Conservation (phyloP, 1,140 invertebrate genomes). For the Phymorhynchus buccinoides region DNA sequence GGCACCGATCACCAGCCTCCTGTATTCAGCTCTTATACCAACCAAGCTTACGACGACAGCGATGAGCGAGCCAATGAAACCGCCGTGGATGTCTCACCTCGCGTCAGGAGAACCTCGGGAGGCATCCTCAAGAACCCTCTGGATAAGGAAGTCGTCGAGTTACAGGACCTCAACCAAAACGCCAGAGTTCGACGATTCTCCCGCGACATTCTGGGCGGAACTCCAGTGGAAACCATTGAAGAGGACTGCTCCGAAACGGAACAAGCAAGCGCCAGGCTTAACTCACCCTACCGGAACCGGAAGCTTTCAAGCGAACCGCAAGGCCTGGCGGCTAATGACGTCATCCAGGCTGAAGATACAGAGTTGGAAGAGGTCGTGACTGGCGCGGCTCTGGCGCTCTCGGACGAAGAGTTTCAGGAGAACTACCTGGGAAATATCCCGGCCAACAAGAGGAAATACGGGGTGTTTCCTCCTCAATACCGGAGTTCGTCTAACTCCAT, state of each 20-base stretch:
- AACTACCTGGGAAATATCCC: slow-evolving; percentile 45
- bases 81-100: background rate
- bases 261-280: background rate
- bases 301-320: background rate
- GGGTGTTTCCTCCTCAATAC: slow-evolving; percentile 27
- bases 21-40: background rate
- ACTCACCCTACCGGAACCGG: background rate
- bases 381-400: slow-evolving; percentile 15
- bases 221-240: background rate
- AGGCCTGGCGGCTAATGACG: background rate
- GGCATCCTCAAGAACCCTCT: background rate
- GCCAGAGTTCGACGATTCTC: background rate
- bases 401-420: slow-evolving; percentile 45
- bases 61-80: background rate
- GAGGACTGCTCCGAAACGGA: background rate
- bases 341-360: background rate
- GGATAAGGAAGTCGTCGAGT: background rate
- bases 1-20: background rate
- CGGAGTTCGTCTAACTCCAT: background rate
- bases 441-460: slow-evolving; percentile 33
- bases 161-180: background rate
- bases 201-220: background rate
- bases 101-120: background rate
- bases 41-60: background rate
- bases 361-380: background rate